Percentiles rank a stretch among this genome's conserved stretches.
These are phyloP conservation scores for Haliclona indistincta DNA, from an alignment of 37 sponge, comb jelly and placozoan species.

Conservation along the genomic window DNA sequence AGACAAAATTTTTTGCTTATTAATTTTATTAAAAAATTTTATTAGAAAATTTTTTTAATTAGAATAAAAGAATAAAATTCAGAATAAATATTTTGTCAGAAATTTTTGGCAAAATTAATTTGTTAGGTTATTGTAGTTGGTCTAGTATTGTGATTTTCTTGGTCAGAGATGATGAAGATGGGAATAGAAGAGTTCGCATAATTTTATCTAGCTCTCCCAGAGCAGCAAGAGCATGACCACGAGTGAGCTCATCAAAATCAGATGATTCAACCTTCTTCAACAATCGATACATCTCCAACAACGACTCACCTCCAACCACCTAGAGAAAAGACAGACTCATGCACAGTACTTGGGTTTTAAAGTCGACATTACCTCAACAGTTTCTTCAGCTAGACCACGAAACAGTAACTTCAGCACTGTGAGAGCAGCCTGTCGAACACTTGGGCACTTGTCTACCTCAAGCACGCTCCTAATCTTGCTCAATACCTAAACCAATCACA, in stretches of 20 bases:
- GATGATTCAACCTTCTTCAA: slow-evolving; percentile 67
- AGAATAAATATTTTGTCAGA: too few species aligned
- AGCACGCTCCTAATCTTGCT: slow-evolving; percentile 51
- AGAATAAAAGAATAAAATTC: too few species aligned
- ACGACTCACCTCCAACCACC: slow-evolving; percentile 44
- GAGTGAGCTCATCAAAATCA: slow-evolving; percentile 64
- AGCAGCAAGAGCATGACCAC: slow-evolving; percentile 77
- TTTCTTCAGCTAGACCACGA: slow-evolving; percentile 42
- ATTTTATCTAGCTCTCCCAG: slow-evolving; percentile 75
- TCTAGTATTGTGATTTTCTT: slow-evolving; percentile 74
- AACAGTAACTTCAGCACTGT: slow-evolving; percentile 57
- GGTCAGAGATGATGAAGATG: slow-evolving; percentile 9
- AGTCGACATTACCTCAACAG: slow-evolving; percentile 34
- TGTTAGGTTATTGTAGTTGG: too few species aligned
- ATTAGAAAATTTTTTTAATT: too few species aligned
- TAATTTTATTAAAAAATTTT: too few species aligned
- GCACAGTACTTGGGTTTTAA: too few species aligned
- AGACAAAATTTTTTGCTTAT: too few species aligned
- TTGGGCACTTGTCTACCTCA: slow-evolving; percentile 36
- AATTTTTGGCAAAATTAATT: too few species aligned
- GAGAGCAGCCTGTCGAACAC: slow-evolving; percentile 66
- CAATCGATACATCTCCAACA: slow-evolving; percentile 68
- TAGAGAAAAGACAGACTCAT: too few species aligned
- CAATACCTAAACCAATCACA: slow-evolving; percentile 51
- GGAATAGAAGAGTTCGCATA: slow-evolving; percentile 67